Conservation (phyloP, 2,888 invertebrate genomes). For the Hyles lineata region DNA sequence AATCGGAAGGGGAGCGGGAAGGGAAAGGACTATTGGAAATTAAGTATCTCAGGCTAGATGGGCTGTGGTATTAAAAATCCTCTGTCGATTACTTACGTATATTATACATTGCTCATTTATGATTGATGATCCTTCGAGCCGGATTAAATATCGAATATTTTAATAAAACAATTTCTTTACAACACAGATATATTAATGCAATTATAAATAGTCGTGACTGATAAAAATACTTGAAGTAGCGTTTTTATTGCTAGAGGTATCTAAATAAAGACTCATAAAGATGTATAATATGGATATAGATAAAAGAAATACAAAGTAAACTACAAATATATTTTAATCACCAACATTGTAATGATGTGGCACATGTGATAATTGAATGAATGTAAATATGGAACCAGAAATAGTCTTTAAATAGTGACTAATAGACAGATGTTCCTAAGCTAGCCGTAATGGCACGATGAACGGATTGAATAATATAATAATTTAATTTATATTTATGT, state of each 20-base stretch:
- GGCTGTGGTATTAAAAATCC: too few species aligned
- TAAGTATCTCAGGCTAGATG: too few species aligned
- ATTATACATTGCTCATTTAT: not conserved
- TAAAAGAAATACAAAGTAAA: not conserved
- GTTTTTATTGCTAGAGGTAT: not conserved
- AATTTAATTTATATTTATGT: too few species aligned
- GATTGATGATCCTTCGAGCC: not conserved
- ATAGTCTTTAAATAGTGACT: not conserved
- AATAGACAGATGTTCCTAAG: not conserved
- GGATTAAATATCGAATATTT: not conserved
- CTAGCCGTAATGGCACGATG: too few species aligned
- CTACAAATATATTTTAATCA: not conserved
- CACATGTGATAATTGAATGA: not conserved
- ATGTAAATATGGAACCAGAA: not conserved
- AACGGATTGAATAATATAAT: too few species aligned
- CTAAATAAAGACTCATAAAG: not conserved
- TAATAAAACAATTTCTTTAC: not conserved
- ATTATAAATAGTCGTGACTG: conserved; percentile 3
- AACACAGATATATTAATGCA: not conserved
- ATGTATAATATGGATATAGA: not conserved
- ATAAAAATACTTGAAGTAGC: conserved; percentile 1
- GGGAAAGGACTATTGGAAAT: too few species aligned
- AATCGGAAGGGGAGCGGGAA: too few species aligned
- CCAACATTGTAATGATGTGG: not conserved
- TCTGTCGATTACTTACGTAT: too few species aligned